A percentile compares a stretch with the other conserved stretches of the same genome.
phyloP scores from a whole-genome alignment of 2,113 vertebrate genomes.

The Crocuta crocuta region DNA sequence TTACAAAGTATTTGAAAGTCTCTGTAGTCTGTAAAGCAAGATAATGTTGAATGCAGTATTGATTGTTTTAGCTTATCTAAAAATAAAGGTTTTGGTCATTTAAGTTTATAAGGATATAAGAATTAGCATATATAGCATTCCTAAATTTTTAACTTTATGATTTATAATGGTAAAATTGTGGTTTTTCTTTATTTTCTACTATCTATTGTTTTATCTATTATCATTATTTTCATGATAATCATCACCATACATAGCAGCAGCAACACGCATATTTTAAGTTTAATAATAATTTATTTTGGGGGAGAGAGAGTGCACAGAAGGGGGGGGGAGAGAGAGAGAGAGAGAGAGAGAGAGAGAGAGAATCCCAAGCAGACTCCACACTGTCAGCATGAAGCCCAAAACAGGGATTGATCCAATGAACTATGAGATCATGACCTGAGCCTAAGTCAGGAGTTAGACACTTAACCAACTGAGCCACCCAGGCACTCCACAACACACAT shows the following conservation, averaged over 20 bases:
- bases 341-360: no score
- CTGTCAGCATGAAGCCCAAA: no score
- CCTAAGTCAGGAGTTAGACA: no score
- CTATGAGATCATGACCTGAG: no score
- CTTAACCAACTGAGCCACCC: no score
- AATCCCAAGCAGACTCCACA: no score
- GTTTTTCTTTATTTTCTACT: background rate
- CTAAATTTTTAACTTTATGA: background rate
- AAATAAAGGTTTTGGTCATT: background rate
- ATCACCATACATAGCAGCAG: background rate
- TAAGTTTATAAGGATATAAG: background rate
- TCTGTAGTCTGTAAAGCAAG: background rate
- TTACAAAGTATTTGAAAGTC: background rate
- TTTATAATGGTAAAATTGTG: background rate
- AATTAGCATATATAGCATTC: background rate
- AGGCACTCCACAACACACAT: background rate
- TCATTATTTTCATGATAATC: background rate
- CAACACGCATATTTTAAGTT: background rate
- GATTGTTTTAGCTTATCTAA: background rate
- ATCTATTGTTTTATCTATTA: background rate
- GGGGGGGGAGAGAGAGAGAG: no score
- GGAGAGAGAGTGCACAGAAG: no score
- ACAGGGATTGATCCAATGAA: no score
- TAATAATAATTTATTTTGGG: no score
- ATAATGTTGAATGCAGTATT: background rate